Evolutionary conservation across 2,888 invertebrate genomes (phyloP), one percentile per base, ranked within the genome.

Genomic region (Anthrax anthrax): DNA sequence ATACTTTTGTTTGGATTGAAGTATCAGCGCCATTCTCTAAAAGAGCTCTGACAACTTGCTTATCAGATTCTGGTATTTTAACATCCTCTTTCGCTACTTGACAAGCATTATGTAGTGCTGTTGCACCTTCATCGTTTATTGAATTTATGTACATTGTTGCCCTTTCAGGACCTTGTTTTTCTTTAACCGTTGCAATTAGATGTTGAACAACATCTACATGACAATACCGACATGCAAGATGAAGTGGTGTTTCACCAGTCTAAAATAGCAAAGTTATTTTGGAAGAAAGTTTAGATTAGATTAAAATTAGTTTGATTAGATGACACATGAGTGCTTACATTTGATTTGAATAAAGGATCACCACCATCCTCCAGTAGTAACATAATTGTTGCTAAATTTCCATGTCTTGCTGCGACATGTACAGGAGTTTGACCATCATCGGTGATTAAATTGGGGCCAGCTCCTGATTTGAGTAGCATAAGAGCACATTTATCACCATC

Each of bases 371-470:
- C 88, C 27, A 98, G 72, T 13, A 98, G 74, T 8, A 95, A 76
- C 55, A 84, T 70, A 43, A 94, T 74, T 9, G 95, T 90, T 45
- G 82, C 78, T 44, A 92, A 71, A 65, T 95, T 94, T 1, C 97
- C 98, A 59, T 85, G 81, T 55, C 87, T 80, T 0, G 96, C 90
- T 0, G 97, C 92, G 17, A 97, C 91, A 63, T 98, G 98, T 5
- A 97, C 84, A 0, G 97, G 92, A 1, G 96, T 96, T 71, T 95
- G 89, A 2, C 96, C 95, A 66, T 96, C 94, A 64, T 92, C 90
- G 49, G 94, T 95, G 4, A 84, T 81, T 51, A 95, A 79, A 70
- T 98, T 97, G 1, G 96, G 91, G 49, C 92, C 88, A 10, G 97
- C 97, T 0, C 98, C 98, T 4, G 95, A 95, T 68, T 98, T 98